phyloP scores from a whole-genome alignment of 1,140 invertebrate genomes.

The Euwallacea similis region DNA sequence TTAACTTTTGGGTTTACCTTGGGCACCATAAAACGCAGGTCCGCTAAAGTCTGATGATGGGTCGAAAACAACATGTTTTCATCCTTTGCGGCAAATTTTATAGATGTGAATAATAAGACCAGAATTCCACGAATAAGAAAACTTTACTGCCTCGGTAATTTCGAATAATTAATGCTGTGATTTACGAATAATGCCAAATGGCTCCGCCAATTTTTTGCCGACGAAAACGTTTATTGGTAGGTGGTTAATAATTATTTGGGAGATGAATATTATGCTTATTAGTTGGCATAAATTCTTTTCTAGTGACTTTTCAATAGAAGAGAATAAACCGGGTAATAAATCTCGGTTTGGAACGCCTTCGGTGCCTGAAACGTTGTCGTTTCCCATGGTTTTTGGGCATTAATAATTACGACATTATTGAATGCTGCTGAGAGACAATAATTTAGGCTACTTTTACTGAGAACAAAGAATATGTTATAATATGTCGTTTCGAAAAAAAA shows the following conservation, averaged over 20 bases:
- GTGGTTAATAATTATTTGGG: constrained; percentile 1
- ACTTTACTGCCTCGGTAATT: not conserved
- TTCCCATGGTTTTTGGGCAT: constrained; percentile 16
- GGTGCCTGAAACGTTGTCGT: not conserved
- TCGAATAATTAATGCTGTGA: not conserved
- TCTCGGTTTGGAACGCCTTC: constrained; percentile 16
- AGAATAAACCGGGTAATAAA: constrained; percentile 14
- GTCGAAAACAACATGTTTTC: not conserved
- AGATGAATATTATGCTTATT: constrained; percentile 16
- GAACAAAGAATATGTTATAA: too few relatives aligned
- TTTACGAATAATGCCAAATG: not conserved
- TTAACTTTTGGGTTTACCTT: constrained; percentile 15
- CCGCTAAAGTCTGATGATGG: not conserved
- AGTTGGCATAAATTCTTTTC: constrained; percentile 1
- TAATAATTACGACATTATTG: constrained; percentile 14
- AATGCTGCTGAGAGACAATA: too few relatives aligned
- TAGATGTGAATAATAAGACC: constrained; percentile 11
- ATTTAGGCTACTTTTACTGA: too few relatives aligned
- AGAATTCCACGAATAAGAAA: constrained; percentile 3
- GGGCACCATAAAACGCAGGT: constrained; percentile 1
- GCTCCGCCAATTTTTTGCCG: too few relatives aligned
- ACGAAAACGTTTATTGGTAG: constrained; percentile 11
- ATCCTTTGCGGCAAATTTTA: constrained; percentile 11
- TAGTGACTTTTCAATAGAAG: constrained; percentile 9
- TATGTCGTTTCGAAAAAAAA: too few relatives aligned